Evolutionary conservation across 37 sponge, comb jelly and placozoan genomes (phyloP), one percentile per base, ranked within the genome.

Genomic region (Mnemiopsis leidyi): DNA sequence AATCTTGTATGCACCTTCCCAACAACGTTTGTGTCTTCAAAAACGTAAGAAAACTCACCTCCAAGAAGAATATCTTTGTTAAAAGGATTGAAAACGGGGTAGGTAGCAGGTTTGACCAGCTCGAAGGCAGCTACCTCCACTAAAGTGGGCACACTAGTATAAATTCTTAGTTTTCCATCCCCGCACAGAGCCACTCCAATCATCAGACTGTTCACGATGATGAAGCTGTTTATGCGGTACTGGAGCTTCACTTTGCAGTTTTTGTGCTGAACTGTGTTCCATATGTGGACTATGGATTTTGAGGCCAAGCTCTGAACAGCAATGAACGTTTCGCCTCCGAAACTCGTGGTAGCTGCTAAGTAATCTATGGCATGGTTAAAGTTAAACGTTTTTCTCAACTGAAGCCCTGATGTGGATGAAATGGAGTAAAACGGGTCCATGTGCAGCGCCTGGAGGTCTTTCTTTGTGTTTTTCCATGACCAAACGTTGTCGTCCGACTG

Each of bases 161-260:
- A 79, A 79, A 79, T 36, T 35, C 82, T 2, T 34, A 79, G 82
- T 79, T 79, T 79, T 9, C 82, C 82, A 30, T 79, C 82, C 3
- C 82, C 82, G 36, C 82, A 79, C 21, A 79, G 82, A 28, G 82
- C 82, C 36, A 79, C 82, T 7, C 82, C 82, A 36, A 79, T 35
- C 82, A 35, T 35, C 36, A 79, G 36, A 79, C 36, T 79, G 82
- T 79, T 32, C 23, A 79, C 36, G 38, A 79, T 79, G 3, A 79
- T 79, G 82, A 79, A 79, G 29, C 82, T 79, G 82, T 79, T 79
- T 23, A 79, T 79, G 1, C 82, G 82, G 82, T 79, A 79, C 36
- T 79, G 33, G 36, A 79, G 82, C 37, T 79, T 79, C 36, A 79
- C 37, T 79, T 79, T 79, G 82, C 36, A 33, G 38, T 79, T 79